Percentiles rank a stretch among this genome's conserved stretches.
phyloP scores from a whole-genome alignment of 2,888 invertebrate genomes.

The Argynnis bischoffii region DNA sequence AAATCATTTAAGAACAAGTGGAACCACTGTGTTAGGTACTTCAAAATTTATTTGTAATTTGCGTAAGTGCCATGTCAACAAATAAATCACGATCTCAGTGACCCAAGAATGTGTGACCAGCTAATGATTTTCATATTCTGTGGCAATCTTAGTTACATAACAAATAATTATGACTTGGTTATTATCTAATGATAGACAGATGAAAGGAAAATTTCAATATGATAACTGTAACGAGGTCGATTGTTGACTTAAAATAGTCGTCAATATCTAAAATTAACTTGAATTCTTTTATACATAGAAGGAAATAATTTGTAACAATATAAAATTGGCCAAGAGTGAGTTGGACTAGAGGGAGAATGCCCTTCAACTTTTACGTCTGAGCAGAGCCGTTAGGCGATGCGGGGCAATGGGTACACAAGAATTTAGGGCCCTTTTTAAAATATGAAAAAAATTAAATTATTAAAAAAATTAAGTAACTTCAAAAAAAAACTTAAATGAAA shows the following conservation, averaged over 20 bases:
- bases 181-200: slow-evolving; percentile 23
- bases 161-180: slow-evolving; percentile 1
- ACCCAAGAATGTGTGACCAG: not conserved
- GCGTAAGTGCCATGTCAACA: not conserved
- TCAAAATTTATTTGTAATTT: not conserved
- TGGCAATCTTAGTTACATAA: slow-evolving; percentile 4
- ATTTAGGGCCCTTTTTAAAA: too few species aligned
- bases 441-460: too few species aligned
- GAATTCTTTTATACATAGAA: not conserved
- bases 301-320: too few species aligned
- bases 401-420: too few species aligned
- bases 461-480: too few species aligned
- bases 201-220: slow-evolving; percentile 21
- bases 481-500: too few species aligned
- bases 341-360: too few species aligned
- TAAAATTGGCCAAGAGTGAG: too few species aligned
- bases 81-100: not conserved
- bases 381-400: too few species aligned
- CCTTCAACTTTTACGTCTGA: too few species aligned
- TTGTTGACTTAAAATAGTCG: slow-evolving; percentile 16
- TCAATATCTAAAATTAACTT: not conserved
- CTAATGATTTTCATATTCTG: not conserved
- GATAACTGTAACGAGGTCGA: slow-evolving; percentile 16
- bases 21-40: too few species aligned
- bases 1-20: too few species aligned